Conservation (phyloP, 92 coral and sea anemone genomes). For the Epizoanthus fatuus region DNA sequence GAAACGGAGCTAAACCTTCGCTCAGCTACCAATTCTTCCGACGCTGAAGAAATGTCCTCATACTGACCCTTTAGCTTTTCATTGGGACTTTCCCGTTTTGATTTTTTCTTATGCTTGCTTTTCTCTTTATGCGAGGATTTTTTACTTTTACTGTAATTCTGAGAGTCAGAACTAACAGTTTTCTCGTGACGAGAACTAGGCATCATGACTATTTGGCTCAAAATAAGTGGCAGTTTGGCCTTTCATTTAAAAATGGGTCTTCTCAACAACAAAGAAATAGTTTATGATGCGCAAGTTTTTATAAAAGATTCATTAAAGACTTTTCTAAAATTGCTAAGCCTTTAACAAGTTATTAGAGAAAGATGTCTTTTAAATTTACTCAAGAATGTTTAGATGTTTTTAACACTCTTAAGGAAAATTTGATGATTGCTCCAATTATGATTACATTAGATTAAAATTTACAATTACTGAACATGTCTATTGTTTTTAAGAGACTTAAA, state of each 20-base stretch:
- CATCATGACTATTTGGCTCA: constrained; percentile 86
- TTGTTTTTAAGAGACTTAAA: no score
- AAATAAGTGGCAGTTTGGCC: constrained; percentile 77
- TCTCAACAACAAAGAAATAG: constrained; percentile 73
- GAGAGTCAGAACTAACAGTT: constrained; percentile 94
- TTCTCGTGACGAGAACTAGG: constrained; percentile 96
- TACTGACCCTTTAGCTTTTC: constrained; percentile 96
- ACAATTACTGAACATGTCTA: no score
- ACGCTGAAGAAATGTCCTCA: constrained; percentile 99
- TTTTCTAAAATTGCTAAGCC: no score
- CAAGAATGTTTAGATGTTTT: no score
- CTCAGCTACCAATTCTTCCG: constrained; percentile 89
- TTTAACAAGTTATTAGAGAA: no score
- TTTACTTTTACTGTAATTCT: constrained; percentile 98
- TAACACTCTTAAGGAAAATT: no score
- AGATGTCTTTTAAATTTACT: no score
- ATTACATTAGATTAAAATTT: no score
- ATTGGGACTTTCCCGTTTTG: constrained; percentile 89
- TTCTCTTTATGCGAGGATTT: constrained; percentile 96
- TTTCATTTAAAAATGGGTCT: constrained; percentile 71
- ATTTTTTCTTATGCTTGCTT: constrained; percentile 91
- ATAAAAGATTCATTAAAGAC: constrained; percentile 75
- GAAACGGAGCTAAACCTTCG: constrained; percentile 91
- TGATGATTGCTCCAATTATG: no score
- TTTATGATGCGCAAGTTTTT: constrained; percentile 67